These are phyloP conservation scores for Tuta absoluta DNA, from an alignment of 2,888 invertebrate genomes.

Conservation along the genomic window DNA sequence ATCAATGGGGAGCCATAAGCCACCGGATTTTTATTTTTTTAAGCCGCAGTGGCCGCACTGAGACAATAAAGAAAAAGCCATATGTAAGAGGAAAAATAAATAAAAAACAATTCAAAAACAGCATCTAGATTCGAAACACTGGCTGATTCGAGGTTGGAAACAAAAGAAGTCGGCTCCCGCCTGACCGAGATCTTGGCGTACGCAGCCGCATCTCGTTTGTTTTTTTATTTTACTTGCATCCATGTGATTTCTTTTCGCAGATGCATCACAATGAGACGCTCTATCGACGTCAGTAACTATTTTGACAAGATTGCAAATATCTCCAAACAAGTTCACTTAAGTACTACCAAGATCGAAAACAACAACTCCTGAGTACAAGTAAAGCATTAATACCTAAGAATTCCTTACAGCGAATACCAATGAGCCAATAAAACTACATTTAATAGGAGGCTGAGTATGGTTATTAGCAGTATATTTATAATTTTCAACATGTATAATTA, in stretches of 20 bases:
- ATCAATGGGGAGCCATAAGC: constrained; percentile 82
- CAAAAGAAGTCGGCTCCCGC: constrained; percentile 78
- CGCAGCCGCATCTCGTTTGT: constrained; percentile 71
- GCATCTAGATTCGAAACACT: constrained; percentile 80
- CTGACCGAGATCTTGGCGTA: constrained; percentile 80
- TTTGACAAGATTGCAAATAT: constrained; percentile 64
- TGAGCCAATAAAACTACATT: constrained; percentile 23
- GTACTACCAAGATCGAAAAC: background rate
- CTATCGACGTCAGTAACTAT: constrained; percentile 74
- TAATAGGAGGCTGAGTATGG: constrained; percentile 21
- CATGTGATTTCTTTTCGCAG: constrained; percentile 75
- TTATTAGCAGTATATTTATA: constrained; percentile 25
- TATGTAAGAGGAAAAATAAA: constrained; percentile 60
- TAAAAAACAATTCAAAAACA: constrained; percentile 67
- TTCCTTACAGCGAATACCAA: background rate
- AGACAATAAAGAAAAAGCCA: constrained; percentile 79
- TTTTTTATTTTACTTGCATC: constrained; percentile 65
- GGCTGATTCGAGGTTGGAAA: constrained; percentile 79
- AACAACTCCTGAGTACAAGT: too few relatives aligned
- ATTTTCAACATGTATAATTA: constrained; percentile 53
- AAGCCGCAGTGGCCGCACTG: constrained; percentile 66
- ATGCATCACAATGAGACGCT: constrained; percentile 77
- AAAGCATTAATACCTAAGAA: too few relatives aligned
- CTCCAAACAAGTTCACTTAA: constrained; percentile 28
- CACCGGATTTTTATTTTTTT: constrained; percentile 74